phyloP scores from a whole-genome alignment of 1,140 invertebrate genomes.

The Neodiprion fabricii region DNA sequence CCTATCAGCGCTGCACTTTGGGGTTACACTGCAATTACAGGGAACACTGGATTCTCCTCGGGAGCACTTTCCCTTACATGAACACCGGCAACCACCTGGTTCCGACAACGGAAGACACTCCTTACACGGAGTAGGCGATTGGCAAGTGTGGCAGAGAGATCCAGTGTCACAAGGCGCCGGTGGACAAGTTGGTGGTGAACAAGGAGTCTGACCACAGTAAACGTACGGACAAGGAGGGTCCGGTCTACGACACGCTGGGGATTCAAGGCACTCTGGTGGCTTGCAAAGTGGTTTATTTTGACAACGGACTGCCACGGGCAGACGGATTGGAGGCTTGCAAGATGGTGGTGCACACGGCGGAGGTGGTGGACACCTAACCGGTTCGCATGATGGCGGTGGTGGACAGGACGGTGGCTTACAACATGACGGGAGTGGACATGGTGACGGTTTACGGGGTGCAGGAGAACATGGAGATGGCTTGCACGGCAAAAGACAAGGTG shows the following conservation, averaged over 20 bases:
- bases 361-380: neutral
- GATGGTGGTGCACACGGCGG: neutral
- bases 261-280: neutral
- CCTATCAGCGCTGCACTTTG: constrained; percentile 8
- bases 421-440: constrained; percentile 10
- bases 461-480: constrained; percentile 10
- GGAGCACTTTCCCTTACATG: constrained; percentile 28
- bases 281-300: neutral
- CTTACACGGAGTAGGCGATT: neutral
- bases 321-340: neutral
- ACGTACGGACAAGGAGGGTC: neutral
- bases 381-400: neutral
- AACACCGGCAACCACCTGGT: constrained; percentile 27
- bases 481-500: neutral
- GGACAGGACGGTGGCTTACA: constrained; percentile 10
- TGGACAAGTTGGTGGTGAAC: neutral
- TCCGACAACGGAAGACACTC: neutral
- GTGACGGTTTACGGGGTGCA: neutral
- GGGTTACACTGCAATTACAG: constrained; percentile 23
- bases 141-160: neutral
- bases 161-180: neutral
- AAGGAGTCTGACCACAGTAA: neutral
- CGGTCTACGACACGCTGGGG: neutral
- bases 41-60: constrained; percentile 14
- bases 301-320: neutral